Conservation (phyloP, 2,797 vertebrate genomes). For the Silurus lanzhouensis region DNA sequence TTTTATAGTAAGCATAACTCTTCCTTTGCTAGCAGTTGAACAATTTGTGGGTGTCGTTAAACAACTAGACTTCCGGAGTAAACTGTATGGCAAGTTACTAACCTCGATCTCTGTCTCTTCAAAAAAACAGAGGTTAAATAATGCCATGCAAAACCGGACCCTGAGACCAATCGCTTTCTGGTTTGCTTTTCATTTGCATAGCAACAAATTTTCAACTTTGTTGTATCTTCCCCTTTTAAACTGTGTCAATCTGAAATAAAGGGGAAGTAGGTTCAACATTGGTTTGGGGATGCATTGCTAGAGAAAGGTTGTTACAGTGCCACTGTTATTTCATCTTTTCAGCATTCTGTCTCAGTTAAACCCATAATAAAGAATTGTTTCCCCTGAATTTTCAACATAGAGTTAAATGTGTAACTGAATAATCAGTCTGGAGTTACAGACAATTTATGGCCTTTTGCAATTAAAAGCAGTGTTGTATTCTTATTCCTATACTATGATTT, state of each 20-base stretch:
- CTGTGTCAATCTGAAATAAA: not conserved
- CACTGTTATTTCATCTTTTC: not conserved
- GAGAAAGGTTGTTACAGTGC: not conserved
- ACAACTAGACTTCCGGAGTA: not conserved
- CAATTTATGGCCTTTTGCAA: not conserved
- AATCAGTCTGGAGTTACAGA: not conserved
- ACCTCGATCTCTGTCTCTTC: not conserved
- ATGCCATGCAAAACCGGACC: not conserved
- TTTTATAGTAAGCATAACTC: not conserved
- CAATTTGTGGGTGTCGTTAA: not conserved
- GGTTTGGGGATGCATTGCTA: not conserved
- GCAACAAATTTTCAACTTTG: not conserved
- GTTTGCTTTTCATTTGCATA: not conserved
- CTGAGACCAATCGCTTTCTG: not conserved
- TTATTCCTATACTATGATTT: not conserved
- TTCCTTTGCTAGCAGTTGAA: not conserved
- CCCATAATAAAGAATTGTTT: not conserved
- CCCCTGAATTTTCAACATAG: not conserved
- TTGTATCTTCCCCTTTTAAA: not conserved
- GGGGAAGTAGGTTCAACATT: not conserved
- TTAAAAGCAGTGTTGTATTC: not conserved
- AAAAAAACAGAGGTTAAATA: not conserved
- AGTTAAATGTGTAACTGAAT: not conserved
- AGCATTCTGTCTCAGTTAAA: not conserved
- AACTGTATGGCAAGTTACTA: not conserved